These are phyloP conservation scores for Rhinatrema bivittatum DNA, from an alignment of 2,797 vertebrate genomes.

Conservation along the genomic window DNA sequence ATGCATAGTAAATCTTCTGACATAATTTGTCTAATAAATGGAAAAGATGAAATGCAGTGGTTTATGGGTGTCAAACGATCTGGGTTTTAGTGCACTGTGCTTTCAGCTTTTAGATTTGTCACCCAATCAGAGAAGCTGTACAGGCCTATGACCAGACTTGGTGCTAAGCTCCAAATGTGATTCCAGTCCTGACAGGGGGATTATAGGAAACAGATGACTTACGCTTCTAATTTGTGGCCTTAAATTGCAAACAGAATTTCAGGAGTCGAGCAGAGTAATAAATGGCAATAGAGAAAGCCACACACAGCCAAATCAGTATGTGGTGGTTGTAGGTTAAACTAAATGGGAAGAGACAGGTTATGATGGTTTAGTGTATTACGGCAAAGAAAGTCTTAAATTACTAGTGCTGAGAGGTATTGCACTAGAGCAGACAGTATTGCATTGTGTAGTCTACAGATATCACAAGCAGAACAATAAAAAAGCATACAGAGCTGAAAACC, in stretches of 20 bases:
- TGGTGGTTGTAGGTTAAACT: conserved; percentile 79
- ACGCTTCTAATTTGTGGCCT: conserved; percentile 97
- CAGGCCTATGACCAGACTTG: conserved; percentile 50
- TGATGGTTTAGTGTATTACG: conserved; percentile 80
- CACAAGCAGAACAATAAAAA: conserved; percentile 64
- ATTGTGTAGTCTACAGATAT: conserved; percentile 62
- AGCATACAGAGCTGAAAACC: conserved; percentile 60
- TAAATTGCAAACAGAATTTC: conserved; percentile 99
- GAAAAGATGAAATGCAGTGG: too few species aligned
- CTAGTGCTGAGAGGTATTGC: conserved; percentile 68
- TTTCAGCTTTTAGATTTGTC: too few species aligned
- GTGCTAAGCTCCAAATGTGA: conserved; percentile 70
- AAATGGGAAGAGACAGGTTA: conserved; percentile 82
- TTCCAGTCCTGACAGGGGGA: conserved; percentile 89
- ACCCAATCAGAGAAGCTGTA: conserved; percentile 58
- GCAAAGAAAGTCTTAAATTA: conserved; percentile 81
- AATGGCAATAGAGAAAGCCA: conserved; percentile 77
- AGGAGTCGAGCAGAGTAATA: conserved; percentile 87
- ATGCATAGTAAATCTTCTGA: too few species aligned
- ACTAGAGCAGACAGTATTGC: conserved; percentile 58
- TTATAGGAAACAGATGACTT: conserved; percentile 99
- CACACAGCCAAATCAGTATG: conserved; percentile 74
- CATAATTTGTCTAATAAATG: too few species aligned
- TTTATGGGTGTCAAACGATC: too few species aligned
- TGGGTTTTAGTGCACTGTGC: too few species aligned